Conservation (phyloP, 2,797 vertebrate genomes). For the Merluccius polli region DNA sequence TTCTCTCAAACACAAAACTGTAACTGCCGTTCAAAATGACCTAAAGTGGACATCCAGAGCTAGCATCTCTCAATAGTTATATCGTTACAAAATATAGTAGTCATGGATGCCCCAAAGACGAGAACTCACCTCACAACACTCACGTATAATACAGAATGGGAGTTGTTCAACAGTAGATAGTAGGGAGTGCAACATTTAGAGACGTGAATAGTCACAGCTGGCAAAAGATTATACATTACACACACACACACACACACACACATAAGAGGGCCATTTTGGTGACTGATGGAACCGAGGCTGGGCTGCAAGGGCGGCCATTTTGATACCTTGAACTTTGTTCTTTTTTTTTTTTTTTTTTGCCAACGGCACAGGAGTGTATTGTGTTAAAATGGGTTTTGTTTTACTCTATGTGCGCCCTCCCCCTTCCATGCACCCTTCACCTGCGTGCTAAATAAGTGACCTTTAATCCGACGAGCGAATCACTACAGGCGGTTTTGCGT, state of each 20-base stretch:
- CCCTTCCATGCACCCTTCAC: not conserved
- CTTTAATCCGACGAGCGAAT: not conserved
- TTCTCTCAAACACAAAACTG: constrained; percentile 51
- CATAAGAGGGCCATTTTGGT: constrained; percentile 31
- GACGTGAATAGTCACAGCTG: constrained; percentile 54
- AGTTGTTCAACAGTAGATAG: constrained; percentile 53
- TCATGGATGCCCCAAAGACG: constrained; percentile 48
- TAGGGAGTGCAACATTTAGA: constrained; percentile 60
- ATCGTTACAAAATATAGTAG: constrained; percentile 61
- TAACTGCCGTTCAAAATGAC: constrained; percentile 47
- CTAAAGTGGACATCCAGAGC: constrained; percentile 54
- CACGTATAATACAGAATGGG: constrained; percentile 68
- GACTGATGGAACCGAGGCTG: constrained; percentile 34
- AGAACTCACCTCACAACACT: constrained; percentile 51
- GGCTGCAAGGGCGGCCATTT: constrained; percentile 11
- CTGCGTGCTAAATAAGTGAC: not conserved
- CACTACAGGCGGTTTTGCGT: not conserved
- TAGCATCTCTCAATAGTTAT: constrained; percentile 51
- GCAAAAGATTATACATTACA: constrained; percentile 44
- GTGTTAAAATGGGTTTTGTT: constrained; percentile 2
- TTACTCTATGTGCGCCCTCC: constrained; percentile 12
- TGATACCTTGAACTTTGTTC: constrained; percentile 53
- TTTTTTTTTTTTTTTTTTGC: not conserved
- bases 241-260: constrained; percentile 45
- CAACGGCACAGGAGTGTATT: constrained; percentile 31